Conservation (phyloP, 2,888 invertebrate species). For the Torymus auratus region DNA sequence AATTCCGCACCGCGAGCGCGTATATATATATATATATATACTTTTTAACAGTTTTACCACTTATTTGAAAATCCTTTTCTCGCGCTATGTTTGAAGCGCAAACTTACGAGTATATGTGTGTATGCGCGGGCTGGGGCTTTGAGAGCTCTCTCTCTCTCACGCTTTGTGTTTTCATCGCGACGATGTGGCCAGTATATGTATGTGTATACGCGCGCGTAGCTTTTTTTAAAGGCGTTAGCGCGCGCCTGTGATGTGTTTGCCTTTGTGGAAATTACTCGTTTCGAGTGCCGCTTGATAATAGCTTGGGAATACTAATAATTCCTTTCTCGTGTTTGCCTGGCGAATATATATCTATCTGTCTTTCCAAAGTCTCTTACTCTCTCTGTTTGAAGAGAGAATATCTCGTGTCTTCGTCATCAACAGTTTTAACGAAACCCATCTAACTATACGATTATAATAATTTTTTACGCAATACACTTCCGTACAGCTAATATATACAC, state of each 20-base stretch:
- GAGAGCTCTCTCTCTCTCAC: neutral
- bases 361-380: no score
- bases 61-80: slow-evolving; percentile 33
- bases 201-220: neutral
- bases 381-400: no score
- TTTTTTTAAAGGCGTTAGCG: neutral
- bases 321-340: neutral
- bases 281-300: no score
- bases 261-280: no score
- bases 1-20: neutral
- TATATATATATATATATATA: neutral
- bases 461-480: no score
- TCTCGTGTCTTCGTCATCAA: no score
- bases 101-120: neutral
- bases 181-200: no score
- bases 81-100: slow-evolving; percentile 1
- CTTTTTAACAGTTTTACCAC: slow-evolving; percentile 11
- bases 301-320: no score
- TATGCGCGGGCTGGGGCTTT: neutral
- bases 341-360: neutral
- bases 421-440: no score
- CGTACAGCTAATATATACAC: no score
- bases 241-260: no score
- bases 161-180: neutral
- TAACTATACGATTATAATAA: no score